Evolutionary conservation across 2,888 invertebrate genomes (phyloP).

Genomic region (Archaeoteleia sp.): DNA sequence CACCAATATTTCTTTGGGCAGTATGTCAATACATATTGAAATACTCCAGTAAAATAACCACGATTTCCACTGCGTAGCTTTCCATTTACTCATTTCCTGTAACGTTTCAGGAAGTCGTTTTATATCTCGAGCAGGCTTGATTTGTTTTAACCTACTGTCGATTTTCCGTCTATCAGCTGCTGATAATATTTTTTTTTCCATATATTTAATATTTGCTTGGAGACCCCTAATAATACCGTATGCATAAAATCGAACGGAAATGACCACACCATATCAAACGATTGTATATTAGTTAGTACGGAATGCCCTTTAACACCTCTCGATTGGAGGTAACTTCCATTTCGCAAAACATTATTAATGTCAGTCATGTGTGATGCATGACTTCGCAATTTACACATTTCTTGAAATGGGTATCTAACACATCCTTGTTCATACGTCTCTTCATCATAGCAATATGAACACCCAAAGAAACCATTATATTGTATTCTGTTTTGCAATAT

Average conservation of each 20-base stretch:
- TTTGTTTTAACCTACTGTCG: slow-evolving; percentile 2
- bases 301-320: slow-evolving; percentile 30
- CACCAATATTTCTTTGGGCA: slow-evolving; percentile 4
- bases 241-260: slow-evolving; percentile 39
- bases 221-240: not conserved
- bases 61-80: slow-evolving; percentile 28
- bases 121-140: slow-evolving; percentile 16
- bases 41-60: slow-evolving; percentile 16
- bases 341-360: not conserved
- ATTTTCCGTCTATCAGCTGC: slow-evolving; percentile 5
- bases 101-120: slow-evolving; percentile 5
- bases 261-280: slow-evolving; percentile 37
- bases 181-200: slow-evolving; percentile 1
- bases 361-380: slow-evolving; percentile 6
- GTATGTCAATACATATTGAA: not conserved
- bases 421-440: slow-evolving; percentile 5
- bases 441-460: slow-evolving; percentile 20
- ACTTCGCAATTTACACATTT: slow-evolving; percentile 3
- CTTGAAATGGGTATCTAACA: slow-evolving; percentile 7
- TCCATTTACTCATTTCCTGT: slow-evolving; percentile 5
- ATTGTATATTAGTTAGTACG: slow-evolving; percentile 11
- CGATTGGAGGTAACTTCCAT: slow-evolving; percentile 1
- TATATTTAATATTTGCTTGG: not conserved
- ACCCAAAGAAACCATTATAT: slow-evolving; percentile 26
- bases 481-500: slow-evolving; percentile 32